phyloP scores from a whole-genome alignment of 1,140 invertebrate genomes.

The Polypedilum vanderplanki region DNA sequence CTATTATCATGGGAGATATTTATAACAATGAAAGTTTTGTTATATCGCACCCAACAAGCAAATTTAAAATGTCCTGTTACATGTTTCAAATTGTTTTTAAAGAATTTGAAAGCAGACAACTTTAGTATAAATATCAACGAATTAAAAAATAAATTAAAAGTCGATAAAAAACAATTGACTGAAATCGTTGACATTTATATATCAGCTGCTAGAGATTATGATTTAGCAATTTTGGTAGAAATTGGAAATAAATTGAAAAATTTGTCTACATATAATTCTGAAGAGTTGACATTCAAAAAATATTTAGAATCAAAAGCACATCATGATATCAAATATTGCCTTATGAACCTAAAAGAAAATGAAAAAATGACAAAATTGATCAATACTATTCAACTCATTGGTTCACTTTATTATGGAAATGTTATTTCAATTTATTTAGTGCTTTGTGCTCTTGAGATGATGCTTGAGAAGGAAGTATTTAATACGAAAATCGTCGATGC shows the following conservation, averaged over 20 bases:
- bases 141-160: neutral
- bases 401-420: neutral
- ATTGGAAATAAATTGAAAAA: too few relatives aligned
- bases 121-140: neutral
- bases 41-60: neutral
- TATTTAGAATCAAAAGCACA: neutral
- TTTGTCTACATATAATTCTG: neutral
- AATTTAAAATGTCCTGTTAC: neutral
- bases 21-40: neutral
- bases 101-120: neutral
- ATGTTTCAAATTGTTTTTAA: neutral
- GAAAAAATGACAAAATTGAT: neutral
- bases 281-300: neutral
- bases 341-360: neutral
- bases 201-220: neutral
- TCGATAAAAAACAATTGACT: neutral
- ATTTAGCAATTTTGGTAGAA: too few relatives aligned
- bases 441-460: neutral
- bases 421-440: neutral
- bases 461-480: neutral
- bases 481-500: neutral
- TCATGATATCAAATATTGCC: neutral
- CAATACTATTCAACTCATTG: neutral
- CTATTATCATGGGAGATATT: neutral
- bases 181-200: neutral